These are phyloP conservation scores for Drosophila kepulauana DNA, from an alignment of 1,140 invertebrate species.

Conservation along the genomic window DNA sequence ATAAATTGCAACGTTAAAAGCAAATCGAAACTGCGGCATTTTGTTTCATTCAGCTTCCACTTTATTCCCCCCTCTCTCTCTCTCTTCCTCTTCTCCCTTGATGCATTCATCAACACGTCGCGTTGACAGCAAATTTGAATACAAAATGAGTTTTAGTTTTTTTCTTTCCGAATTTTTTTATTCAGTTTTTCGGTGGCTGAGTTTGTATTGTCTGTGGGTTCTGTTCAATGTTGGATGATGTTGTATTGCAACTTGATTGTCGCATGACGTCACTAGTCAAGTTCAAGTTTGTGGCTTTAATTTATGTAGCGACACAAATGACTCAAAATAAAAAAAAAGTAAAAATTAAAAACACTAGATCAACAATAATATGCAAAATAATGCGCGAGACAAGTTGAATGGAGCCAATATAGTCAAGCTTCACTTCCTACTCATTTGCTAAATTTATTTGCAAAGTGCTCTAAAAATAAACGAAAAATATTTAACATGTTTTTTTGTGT, in stretches of 20 bases:
- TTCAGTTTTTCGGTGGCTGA: conserved; percentile 63
- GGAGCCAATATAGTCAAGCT: background rate
- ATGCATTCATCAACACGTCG: conserved; percentile 21
- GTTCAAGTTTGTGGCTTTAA: conserved; percentile 73
- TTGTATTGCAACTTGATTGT: conserved; percentile 67
- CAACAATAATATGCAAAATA: conserved; percentile 17
- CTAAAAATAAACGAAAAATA: background rate
- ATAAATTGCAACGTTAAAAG: conserved; percentile 33
- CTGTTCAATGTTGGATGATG: conserved; percentile 53
- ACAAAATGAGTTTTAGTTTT: conserved; percentile 54
- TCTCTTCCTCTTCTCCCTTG: background rate
- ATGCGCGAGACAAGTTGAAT: background rate
- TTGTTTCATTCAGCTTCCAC: conserved; percentile 19
- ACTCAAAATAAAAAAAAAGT: conserved; percentile 32
- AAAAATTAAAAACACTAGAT: conserved; percentile 16
- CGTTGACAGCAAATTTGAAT: conserved; percentile 59
- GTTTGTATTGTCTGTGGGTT: conserved; percentile 66
- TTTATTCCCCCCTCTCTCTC: background rate
- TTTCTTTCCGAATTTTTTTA: conserved; percentile 37
- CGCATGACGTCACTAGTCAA: conserved; percentile 65
- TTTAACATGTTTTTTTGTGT: background rate
- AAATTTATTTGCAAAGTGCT: conserved; percentile 1
- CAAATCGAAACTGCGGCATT: conserved; percentile 29
- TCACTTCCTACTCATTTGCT: conserved; percentile 10
- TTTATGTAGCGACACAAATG: conserved; percentile 60